phyloP scores from a whole-genome alignment of 2,797 vertebrate genomes.

The Peromyscus nudipes region DNA sequence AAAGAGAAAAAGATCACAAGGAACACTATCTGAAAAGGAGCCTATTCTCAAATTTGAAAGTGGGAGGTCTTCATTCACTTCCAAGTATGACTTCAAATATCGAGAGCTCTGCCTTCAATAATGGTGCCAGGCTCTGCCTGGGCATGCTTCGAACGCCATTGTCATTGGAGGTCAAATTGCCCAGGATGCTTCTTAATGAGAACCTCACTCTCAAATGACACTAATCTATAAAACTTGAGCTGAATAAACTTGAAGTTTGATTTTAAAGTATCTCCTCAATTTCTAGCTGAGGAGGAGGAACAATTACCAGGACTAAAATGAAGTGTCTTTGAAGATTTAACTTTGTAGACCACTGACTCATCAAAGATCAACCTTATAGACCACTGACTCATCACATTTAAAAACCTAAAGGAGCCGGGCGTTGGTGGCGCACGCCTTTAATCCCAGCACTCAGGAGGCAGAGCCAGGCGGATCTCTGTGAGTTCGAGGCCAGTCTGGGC shows the following conservation, averaged over 20 bases:
- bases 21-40: background rate
- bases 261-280: constrained; percentile 56
- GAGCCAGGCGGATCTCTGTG: no score
- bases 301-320: constrained; percentile 3
- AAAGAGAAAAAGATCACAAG: constrained; percentile 21
- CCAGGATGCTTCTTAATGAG: constrained; percentile 22
- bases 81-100: constrained; percentile 19
- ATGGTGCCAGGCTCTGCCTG: background rate
- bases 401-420: background rate
- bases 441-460: no score
- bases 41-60: constrained; percentile 48
- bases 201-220: constrained; percentile 47
- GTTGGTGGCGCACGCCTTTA: no score
- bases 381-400: background rate
- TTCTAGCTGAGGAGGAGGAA: constrained; percentile 45
- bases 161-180: constrained; percentile 31
- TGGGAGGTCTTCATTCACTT: constrained; percentile 41
- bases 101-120: constrained; percentile 30
- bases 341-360: constrained; percentile 46
- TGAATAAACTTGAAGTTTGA: constrained; percentile 51
- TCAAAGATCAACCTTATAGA: constrained; percentile 33
- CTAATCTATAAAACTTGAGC: constrained; percentile 51
- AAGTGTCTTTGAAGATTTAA: constrained; percentile 47
- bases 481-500: no score
- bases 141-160: background rate